Base-by-base conservation (phyloP, 2,113 vertebrate species). In the Oncorhynchus gorbuscha region DNA sequence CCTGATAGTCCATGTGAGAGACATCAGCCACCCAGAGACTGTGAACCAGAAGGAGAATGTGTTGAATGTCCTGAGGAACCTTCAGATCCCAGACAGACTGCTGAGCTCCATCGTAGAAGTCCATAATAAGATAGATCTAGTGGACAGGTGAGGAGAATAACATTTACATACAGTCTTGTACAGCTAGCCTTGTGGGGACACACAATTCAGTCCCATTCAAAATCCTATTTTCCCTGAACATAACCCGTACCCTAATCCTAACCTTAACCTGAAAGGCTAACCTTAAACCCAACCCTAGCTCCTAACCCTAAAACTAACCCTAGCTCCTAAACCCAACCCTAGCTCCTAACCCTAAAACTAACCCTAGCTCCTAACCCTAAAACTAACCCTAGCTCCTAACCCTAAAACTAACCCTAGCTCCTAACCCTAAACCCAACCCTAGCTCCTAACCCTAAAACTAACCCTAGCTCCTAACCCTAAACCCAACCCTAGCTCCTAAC, bases 71-170 rank as follows among this genome's bases (percentile, higher is more conserved):
- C 91, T 99, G 55, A 90, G 70, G 67, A 93, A 94, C 73, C 93
- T 99, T 66, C 83, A 89, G 61, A 86, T 97, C 83, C 95, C 96
- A 0, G 85, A 89, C 32, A 70, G 76, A 3, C 94, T 98, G 58
- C 64, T 97, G 81, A 93, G 85, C 80, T 93, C 94, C 4, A 83
- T 98, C 71, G 65, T 97, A 64, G 97, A 99, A 83, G 96, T 98
- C 73, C 96, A 98, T 87, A 99, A 98, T 83, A 99, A 99, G 92
- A 94, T 92, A 3, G 97, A 99, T 89, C 95, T 97, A 5, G 5
- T 96, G 26, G 89, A 94, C 4, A 82, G 93, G 97, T 98, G 92
- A 87, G 85, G 30, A 28, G 13, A 71, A 13, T 48, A 39, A 20
- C 68, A 69, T 39, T 18, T 3, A 20, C 9, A 51, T 13, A 64